These are phyloP conservation scores for Ceyx erithaca DNA, from an alignment of 2,797 vertebrate species.

Conservation along the genomic window DNA sequence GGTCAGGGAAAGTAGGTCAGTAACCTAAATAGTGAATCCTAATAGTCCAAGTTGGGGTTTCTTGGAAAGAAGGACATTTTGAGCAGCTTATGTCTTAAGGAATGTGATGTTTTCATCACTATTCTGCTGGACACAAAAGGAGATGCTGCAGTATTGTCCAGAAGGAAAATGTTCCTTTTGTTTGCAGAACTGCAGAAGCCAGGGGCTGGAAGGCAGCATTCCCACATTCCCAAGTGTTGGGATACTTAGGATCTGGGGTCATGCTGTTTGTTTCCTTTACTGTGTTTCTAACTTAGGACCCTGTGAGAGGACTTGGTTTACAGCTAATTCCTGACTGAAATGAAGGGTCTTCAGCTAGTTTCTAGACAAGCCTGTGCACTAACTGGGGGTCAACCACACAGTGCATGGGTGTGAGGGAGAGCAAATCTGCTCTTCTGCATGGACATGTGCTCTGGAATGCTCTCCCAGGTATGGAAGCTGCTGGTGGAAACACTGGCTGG, in stretches of 20 bases:
- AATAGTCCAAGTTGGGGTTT: not conserved
- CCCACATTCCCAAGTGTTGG: not conserved
- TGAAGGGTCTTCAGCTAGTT: not conserved
- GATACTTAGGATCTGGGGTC: not conserved
- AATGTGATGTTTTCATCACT: not conserved
- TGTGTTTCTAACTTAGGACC: not conserved
- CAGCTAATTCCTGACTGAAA: not conserved
- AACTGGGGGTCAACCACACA: not conserved
- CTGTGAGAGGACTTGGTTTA: not conserved
- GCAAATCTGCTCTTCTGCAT: not conserved
- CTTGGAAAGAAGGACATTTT: not conserved
- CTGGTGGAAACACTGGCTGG: not conserved
- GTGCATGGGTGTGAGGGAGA: not conserved
- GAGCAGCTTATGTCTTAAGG: not conserved
- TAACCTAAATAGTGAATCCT: not conserved
- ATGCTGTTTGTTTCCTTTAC: not conserved
- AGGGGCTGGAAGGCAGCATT: not conserved
- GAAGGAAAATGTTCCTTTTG: not conserved
- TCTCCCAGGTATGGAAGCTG: not conserved
- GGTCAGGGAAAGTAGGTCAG: conserved; percentile 36
- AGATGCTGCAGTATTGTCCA: not conserved
- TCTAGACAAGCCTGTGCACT: not conserved
- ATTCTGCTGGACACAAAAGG: not conserved
- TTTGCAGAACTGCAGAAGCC: not conserved
- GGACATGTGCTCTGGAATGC: not conserved